Percentiles rank a stretch among this genome's conserved stretches.
Evolutionary conservation across 2,797 vertebrate genomes (phyloP).

Genomic region (Gastrophryne carolinensis): DNA sequence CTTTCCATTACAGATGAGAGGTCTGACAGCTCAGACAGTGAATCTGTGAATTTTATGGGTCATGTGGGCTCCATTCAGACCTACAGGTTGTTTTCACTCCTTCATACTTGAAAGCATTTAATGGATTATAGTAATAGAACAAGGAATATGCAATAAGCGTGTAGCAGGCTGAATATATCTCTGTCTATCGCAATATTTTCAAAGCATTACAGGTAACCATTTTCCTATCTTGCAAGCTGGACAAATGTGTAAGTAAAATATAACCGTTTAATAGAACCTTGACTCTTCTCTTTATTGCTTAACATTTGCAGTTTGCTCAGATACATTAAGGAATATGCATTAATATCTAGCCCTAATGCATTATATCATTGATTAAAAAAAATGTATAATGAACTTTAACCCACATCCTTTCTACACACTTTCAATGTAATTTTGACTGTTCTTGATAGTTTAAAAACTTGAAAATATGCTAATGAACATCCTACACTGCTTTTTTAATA

Average conservation of each 20-base stretch:
- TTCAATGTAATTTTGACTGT: no score
- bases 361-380: no score
- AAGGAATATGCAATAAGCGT: constrained; percentile 66
- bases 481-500: no score
- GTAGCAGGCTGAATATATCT: constrained; percentile 63
- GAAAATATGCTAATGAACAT: no score
- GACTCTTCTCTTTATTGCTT: not conserved
- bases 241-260: constrained; percentile 7
- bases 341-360: not conserved
- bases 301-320: not conserved
- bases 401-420: no score
- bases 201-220: constrained; percentile 23
- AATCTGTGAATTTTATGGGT: constrained; percentile 72
- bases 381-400: no score
- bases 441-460: no score
- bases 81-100: constrained; percentile 73
- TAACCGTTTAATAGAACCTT: not conserved
- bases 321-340: not conserved
- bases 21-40: constrained; percentile 65
- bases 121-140: constrained; percentile 74
- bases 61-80: constrained; percentile 73
- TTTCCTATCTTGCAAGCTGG: constrained; percentile 52
- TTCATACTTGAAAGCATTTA: constrained; percentile 76
- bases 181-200: constrained; percentile 59
- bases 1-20: constrained; percentile 71